Evolutionary conservation across 2,888 invertebrate genomes (phyloP).

Genomic region (Augochlorella aurata): DNA sequence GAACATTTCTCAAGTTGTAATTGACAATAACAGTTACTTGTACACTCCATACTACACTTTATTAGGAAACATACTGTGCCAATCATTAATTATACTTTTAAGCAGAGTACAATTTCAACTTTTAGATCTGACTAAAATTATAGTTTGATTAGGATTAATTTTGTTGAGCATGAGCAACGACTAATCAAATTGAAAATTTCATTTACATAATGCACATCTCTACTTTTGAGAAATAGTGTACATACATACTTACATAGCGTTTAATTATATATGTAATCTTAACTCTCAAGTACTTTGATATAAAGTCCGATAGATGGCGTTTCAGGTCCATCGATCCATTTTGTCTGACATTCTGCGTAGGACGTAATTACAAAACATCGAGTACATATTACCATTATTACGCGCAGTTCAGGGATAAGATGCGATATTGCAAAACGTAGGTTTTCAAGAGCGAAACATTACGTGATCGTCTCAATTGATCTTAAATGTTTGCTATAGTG

Average conservation of each 20-base stretch:
- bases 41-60: no score
- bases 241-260: no score
- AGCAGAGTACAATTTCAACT: no score
- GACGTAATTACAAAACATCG: neutral
- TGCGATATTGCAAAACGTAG: constrained; percentile 1
- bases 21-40: no score
- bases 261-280: no score
- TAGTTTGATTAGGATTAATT: neutral
- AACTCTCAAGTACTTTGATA: neutral
- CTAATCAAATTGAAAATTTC: neutral
- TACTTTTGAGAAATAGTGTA: no score
- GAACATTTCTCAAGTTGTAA: neutral
- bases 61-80: no score
- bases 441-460: neutral
- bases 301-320: neutral
- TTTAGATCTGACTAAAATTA: no score
- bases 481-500: neutral
- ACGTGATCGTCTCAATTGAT: neutral
- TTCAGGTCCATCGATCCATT: neutral
- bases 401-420: neutral
- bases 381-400: constrained; percentile 4
- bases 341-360: neutral
- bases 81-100: no score
- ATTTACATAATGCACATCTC: neutral
- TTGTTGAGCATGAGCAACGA: neutral